A percentile compares a stretch with the other conserved stretches of the same genome.
phyloP scores from a whole-genome alignment of 2,113 vertebrate species.

The Hypomesus transpacificus region DNA sequence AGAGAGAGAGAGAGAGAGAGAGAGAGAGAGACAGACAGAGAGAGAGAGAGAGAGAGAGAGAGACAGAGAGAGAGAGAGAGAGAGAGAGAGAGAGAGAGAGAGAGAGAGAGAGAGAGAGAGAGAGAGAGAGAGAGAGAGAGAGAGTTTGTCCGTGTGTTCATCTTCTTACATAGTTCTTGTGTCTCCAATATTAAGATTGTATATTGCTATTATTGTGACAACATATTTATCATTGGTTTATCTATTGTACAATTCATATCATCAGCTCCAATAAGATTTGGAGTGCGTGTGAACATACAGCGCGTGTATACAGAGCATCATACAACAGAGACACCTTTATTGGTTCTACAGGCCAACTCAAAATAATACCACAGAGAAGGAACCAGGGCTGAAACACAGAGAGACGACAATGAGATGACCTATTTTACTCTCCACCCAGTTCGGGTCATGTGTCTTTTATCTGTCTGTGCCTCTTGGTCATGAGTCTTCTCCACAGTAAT shows the following conservation, averaged over 20 bases:
- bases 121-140: conserved; percentile 2
- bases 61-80: too few species aligned
- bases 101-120: not conserved
- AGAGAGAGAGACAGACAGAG: not conserved
- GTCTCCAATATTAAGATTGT: too few species aligned
- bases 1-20: not conserved
- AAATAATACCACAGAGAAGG: not conserved
- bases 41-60: too few species aligned
- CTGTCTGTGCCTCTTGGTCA: not conserved
- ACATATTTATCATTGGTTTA: too few species aligned
- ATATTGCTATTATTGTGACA: too few species aligned
- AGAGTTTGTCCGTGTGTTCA: not conserved
- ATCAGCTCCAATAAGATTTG: too few species aligned
- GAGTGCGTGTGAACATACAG: too few species aligned
- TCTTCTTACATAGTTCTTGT: too few species aligned
- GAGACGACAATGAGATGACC: conserved; percentile 21
- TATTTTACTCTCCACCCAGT: conserved; percentile 28
- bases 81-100: conserved; percentile 2
- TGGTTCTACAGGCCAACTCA: not conserved
- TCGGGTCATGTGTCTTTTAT: conserved; percentile 28
- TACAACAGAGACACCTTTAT: too few species aligned
- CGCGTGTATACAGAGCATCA: too few species aligned
- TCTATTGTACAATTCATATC: too few species aligned
- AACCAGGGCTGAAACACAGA: not conserved
- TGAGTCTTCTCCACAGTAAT: not conserved